These are phyloP conservation scores for Carterocephalus palaemon DNA, from an alignment of 2,888 invertebrate genomes.

Conservation along the genomic window DNA sequence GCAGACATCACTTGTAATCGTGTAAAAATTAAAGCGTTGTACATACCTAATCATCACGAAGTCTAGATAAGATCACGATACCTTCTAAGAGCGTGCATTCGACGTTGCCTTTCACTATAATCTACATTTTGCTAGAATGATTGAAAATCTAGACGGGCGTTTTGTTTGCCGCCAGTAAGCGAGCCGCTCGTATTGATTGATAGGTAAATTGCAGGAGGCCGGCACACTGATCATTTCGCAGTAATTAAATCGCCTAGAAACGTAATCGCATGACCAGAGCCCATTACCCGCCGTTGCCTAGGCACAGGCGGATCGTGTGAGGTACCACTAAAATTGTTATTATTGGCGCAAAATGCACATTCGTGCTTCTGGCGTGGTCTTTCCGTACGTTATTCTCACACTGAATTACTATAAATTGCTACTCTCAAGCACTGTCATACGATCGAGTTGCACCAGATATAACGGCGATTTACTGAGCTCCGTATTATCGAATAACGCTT, in stretches of 20 bases:
- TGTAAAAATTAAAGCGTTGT: slow-evolving; percentile 18
- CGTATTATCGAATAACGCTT: slow-evolving; percentile 2
- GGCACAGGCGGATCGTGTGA: slow-evolving; percentile 70
- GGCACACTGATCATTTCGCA: slow-evolving; percentile 73
- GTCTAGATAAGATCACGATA: slow-evolving; percentile 24
- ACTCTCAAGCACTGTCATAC: slow-evolving; percentile 16
- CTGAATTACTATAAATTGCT: slow-evolving; percentile 30
- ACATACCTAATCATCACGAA: slow-evolving; percentile 17
- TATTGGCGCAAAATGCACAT: slow-evolving; percentile 67
- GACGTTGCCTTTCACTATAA: slow-evolving; percentile 49
- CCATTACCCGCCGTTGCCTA: slow-evolving; percentile 72
- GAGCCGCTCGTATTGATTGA: slow-evolving; percentile 66
- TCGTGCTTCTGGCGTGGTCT: slow-evolving; percentile 50
- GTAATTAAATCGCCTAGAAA: slow-evolving; percentile 77
- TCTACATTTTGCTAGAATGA: slow-evolving; percentile 44
- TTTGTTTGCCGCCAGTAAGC: slow-evolving; percentile 48
- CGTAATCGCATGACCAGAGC: slow-evolving; percentile 77
- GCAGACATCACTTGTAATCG: slow-evolving; percentile 6
- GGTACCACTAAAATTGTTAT: slow-evolving; percentile 63
- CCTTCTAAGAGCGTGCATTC: slow-evolving; percentile 26
- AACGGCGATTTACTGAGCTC: slow-evolving; percentile 4
- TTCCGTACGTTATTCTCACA: slow-evolving; percentile 28
- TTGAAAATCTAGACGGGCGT: slow-evolving; percentile 52
- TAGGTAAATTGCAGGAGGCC: slow-evolving; percentile 76
- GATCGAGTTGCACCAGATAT: neutral